A percentile compares a stretch with the other conserved stretches of the same genome.
These are phyloP conservation scores for Drosophila auraria DNA, from an alignment of 1,140 invertebrate species.

Conservation along the genomic window DNA sequence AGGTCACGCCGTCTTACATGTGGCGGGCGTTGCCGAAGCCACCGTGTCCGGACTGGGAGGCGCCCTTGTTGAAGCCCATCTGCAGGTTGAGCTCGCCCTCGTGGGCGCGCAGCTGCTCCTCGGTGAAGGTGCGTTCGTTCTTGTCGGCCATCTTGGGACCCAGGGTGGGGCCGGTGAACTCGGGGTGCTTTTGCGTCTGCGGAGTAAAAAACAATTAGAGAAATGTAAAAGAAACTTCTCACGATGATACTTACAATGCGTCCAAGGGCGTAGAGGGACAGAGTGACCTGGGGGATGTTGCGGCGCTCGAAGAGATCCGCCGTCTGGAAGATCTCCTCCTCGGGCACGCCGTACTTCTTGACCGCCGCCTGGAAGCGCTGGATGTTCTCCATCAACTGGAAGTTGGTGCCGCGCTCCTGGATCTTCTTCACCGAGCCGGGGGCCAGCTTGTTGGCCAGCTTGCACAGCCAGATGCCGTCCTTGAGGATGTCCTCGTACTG, in stretches of 20 bases:
- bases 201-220: background rate
- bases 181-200: constrained; percentile 96
- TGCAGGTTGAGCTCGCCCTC: constrained; percentile 97
- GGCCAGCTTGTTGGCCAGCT: constrained; percentile 96
- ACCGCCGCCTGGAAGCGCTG: constrained; percentile 97
- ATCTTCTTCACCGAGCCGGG: constrained; percentile 99
- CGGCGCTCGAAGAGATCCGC: constrained; percentile 98
- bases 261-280: constrained; percentile 94
- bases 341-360: constrained; percentile 97
- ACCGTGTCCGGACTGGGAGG: constrained; percentile 93
- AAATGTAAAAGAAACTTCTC: background rate
- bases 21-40: constrained; percentile 98
- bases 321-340: constrained; percentile 99
- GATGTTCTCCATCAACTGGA: constrained; percentile 99
- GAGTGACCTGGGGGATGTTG: constrained; percentile 98
- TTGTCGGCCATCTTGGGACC: constrained; percentile 98
- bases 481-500: constrained; percentile 96
- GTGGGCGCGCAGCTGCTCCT: constrained; percentile 96
- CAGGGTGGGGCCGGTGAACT: constrained; percentile 94
- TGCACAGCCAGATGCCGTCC: constrained; percentile 97
- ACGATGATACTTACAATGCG: constrained; percentile 91
- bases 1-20: constrained; percentile 89
- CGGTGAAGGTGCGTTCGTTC: constrained; percentile 96
- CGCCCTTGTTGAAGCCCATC: constrained; percentile 98
- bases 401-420: constrained; percentile 97